phyloP scores from a whole-genome alignment of 1,140 invertebrate genomes.

The Drosophila mauritiana region DNA sequence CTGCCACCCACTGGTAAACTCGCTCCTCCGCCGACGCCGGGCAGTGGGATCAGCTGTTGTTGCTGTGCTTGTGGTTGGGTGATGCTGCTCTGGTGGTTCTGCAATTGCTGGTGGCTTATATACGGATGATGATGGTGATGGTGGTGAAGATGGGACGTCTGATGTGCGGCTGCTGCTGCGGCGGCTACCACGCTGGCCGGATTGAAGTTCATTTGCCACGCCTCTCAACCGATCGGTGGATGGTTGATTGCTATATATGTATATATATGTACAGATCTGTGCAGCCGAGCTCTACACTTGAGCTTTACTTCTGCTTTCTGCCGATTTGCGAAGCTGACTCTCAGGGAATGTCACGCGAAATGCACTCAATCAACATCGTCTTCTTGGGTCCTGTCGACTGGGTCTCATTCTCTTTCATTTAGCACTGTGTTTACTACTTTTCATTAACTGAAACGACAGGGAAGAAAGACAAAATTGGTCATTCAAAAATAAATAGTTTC shows the following conservation, averaged over 20 bases:
- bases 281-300: constrained; percentile 11
- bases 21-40: constrained; percentile 35
- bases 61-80: constrained; percentile 2
- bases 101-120: constrained; percentile 19
- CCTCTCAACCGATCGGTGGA: constrained; percentile 20
- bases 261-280: constrained; percentile 5
- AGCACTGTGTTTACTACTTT: constrained; percentile 30
- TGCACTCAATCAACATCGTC: constrained; percentile 76
- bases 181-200: constrained; percentile 67
- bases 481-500: background rate
- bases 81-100: background rate
- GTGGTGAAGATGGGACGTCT: constrained; percentile 12
- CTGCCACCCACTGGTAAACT: constrained; percentile 18
- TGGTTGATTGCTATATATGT: constrained; percentile 3
- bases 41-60: constrained; percentile 62
- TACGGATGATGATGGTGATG: constrained; percentile 33
- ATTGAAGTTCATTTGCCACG: constrained; percentile 74
- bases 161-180: constrained; percentile 66
- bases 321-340: constrained; percentile 11
- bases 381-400: constrained; percentile 43
- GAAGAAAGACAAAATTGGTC: background rate
- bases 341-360: constrained; percentile 75
- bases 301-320: constrained; percentile 24
- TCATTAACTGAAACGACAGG: constrained; percentile 40
- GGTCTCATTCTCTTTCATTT: constrained; percentile 60